A percentile compares a stretch with the other conserved stretches of the same genome.
Evolutionary conservation across 2,113 vertebrate genomes (phyloP).

Genomic region (Hydrolagus affinis): DNA sequence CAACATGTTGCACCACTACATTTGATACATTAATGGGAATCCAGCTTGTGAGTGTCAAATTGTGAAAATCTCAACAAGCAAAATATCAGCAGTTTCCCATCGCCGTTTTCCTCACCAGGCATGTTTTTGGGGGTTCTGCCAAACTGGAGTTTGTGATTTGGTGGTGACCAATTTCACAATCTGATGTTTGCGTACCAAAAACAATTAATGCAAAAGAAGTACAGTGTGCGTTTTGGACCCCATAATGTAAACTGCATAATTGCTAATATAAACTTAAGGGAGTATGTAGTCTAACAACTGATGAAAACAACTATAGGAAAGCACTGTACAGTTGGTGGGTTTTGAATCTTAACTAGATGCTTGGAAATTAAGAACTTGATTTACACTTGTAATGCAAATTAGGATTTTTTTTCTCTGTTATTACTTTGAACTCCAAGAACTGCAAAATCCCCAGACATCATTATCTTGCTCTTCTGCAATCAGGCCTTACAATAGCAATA

Average conservation of each 20-base stretch:
- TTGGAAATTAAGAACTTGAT: slow-evolving; percentile 16
- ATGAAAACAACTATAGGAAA: background rate
- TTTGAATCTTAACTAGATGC: slow-evolving; percentile 7
- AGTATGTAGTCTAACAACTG: background rate
- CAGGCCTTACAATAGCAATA: slow-evolving; percentile 18
- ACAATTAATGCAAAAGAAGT: no score
- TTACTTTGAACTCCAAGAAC: slow-evolving; percentile 22
- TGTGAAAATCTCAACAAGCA: no score
- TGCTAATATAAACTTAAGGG: background rate
- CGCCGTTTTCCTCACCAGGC: no score
- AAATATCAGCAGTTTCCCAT: no score
- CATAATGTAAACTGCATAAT: no score
- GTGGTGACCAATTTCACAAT: no score
- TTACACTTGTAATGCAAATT: slow-evolving; percentile 30
- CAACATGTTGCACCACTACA: background rate
- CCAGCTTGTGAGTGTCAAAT: no score
- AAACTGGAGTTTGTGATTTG: no score
- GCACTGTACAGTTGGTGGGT: background rate
- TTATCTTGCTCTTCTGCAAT: slow-evolving; percentile 18
- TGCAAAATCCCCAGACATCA: slow-evolving; percentile 27
- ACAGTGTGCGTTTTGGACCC: no score
- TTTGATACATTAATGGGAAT: no score
- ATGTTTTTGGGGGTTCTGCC: no score
- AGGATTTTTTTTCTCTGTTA: slow-evolving; percentile 16
- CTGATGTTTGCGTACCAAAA: no score